A percentile compares a stretch with the other conserved stretches of the same genome.
phyloP scores from a whole-genome alignment of 2,888 invertebrate genomes.

The Smittia sp. region DNA sequence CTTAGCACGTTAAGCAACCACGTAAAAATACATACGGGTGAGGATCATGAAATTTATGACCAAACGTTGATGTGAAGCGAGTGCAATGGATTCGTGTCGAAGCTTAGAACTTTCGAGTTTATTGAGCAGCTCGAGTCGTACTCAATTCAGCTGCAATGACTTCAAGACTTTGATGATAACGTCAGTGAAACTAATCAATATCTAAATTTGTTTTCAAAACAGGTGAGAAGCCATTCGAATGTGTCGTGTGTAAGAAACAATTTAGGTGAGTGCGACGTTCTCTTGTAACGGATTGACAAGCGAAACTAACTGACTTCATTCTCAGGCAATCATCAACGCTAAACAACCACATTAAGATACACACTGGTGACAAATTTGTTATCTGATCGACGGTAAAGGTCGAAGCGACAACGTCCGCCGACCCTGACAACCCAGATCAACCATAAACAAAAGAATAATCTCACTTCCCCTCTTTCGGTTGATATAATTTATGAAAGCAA shows the following conservation, averaged over 20 bases:
- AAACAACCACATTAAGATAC: conserved; percentile 55
- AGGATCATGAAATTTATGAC: neutral
- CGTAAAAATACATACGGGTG: conserved; percentile 53
- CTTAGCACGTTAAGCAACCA: conserved; percentile 54
- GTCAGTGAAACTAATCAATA: no score
- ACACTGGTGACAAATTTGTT: conserved; percentile 43
- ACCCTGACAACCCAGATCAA: neutral
- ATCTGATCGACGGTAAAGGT: conserved; percentile 39
- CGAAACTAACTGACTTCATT: conserved; percentile 46
- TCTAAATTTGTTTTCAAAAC: neutral
- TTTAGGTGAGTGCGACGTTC: conserved; percentile 44
- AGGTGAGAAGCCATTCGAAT: conserved; percentile 53
- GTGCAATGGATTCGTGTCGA: neutral
- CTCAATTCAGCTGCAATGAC: no score
- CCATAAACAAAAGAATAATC: conserved; percentile 8
- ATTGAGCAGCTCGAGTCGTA: no score
- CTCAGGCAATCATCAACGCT: conserved; percentile 54
- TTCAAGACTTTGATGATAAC: no score
- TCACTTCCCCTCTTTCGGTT: neutral
- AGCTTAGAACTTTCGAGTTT: neutral
- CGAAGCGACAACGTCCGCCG: neutral
- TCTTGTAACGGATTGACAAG: neutral
- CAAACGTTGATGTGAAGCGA: neutral
- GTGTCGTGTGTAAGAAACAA: conserved; percentile 54
- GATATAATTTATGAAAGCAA: conserved; percentile 21